These are phyloP conservation scores for Teleiodes luculella DNA, from an alignment of 2,888 invertebrate species.

Conservation along the genomic window DNA sequence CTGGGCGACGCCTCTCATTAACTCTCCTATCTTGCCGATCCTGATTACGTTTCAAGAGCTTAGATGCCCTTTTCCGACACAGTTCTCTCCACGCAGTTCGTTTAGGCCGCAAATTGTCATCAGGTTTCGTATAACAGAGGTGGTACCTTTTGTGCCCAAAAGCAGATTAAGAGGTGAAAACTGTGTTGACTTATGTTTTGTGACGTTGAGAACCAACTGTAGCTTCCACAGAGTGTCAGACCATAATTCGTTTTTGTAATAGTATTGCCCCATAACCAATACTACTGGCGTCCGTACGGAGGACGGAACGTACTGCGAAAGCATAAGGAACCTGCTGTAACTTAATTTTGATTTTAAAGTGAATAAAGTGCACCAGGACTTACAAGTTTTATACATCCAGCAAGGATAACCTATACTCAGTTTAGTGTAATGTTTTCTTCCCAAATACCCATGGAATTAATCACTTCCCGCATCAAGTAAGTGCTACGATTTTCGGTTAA, in stretches of 20 bases:
- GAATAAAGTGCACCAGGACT: too few relatives aligned
- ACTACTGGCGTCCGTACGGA: slow-evolving; percentile 24
- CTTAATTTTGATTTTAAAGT: too few relatives aligned
- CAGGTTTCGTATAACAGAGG: background rate
- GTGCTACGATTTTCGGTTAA: too few relatives aligned
- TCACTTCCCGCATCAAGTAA: too few relatives aligned
- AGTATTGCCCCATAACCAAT: slow-evolving; percentile 19
- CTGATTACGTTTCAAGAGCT: slow-evolving; percentile 1
- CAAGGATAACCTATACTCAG: too few relatives aligned
- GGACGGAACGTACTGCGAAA: too few relatives aligned
- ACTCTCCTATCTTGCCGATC: background rate
- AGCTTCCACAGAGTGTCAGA: slow-evolving; percentile 15
- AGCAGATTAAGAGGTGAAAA: background rate
- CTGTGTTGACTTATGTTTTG: background rate
- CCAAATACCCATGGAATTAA: too few relatives aligned
- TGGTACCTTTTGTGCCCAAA: slow-evolving; percentile 2
- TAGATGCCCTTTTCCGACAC: background rate
- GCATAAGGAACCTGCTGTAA: too few relatives aligned
- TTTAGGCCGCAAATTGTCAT: background rate
- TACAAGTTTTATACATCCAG: too few relatives aligned
- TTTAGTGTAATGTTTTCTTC: too few relatives aligned
- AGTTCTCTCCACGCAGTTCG: background rate
- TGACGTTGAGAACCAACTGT: background rate
- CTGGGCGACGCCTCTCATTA: background rate
- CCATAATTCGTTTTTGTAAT: slow-evolving; percentile 5